Percentiles rank a stretch among this genome's conserved stretches.
phyloP scores from a whole-genome alignment of 2,888 invertebrate species.

The Crossocerus cetratus region DNA sequence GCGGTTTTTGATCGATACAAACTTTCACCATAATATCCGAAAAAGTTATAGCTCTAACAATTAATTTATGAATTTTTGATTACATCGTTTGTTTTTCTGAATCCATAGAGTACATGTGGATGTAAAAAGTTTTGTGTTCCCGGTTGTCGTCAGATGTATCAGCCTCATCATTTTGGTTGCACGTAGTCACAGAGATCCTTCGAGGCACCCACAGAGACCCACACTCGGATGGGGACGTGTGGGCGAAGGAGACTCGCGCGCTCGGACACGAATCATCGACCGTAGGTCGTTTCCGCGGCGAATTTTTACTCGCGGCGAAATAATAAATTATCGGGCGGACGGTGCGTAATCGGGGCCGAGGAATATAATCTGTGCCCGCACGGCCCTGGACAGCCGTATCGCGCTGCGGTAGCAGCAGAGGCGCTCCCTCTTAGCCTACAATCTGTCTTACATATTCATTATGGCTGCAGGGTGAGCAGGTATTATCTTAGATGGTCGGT shows the following conservation, averaged over 20 bases:
- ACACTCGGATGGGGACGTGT: background rate
- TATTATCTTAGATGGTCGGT: conserved; percentile 77
- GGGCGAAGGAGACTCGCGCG: background rate
- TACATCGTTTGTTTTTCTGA: too few species aligned
- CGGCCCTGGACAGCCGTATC: conserved; percentile 76
- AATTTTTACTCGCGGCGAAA: conserved; percentile 70
- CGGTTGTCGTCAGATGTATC: background rate
- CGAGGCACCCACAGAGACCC: background rate
- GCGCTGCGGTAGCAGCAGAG: conserved; percentile 74
- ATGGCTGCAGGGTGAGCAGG: conserved; percentile 75
- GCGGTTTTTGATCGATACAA: too few species aligned
- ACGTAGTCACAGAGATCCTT: too few species aligned
- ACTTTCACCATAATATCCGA: too few species aligned
- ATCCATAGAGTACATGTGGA: too few species aligned
- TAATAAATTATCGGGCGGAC: conserved; percentile 70
- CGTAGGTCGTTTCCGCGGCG: conserved; percentile 59
- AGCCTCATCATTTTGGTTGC: too few species aligned
- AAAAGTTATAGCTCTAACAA: too few species aligned
- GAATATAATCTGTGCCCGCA: conserved; percentile 74
- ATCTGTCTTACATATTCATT: conserved; percentile 78
- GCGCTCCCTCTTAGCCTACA: conserved; percentile 76
- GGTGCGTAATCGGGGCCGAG: conserved; percentile 59
- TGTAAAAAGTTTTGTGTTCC: too few species aligned
- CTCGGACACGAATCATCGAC: conserved; percentile 11
- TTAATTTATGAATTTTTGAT: too few species aligned